These are phyloP conservation scores for Dendrolimus kikuchii DNA, from an alignment of 1,140 invertebrate species.

Conservation along the genomic window DNA sequence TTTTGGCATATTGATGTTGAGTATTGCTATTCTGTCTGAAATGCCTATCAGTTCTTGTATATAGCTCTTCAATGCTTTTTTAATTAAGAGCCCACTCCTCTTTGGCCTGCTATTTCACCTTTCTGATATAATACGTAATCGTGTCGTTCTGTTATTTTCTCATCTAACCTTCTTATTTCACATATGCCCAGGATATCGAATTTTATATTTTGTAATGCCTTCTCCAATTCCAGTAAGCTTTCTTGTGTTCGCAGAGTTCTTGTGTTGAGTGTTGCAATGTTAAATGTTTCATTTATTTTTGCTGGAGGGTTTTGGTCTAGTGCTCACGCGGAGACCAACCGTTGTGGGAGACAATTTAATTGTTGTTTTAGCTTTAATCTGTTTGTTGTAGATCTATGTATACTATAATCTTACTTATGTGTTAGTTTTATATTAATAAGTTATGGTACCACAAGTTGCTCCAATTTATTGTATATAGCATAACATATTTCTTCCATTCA, in stretches of 20 bases:
- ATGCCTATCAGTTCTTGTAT: conserved; percentile 18
- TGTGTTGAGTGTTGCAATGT: conserved; percentile 10
- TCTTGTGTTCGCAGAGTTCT: conserved; percentile 6
- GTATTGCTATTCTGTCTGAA: conserved; percentile 19
- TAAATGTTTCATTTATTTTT: conserved; percentile 11
- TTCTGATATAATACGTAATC: conserved; percentile 12
- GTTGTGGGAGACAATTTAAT: conserved; percentile 11
- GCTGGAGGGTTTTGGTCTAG: conserved; percentile 14
- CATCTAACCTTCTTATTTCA: conserved; percentile 3
- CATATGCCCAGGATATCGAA: conserved; percentile 3
- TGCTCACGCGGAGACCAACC: conserved; percentile 11
- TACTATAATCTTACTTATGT: too few relatives aligned
- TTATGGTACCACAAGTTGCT: too few relatives aligned
- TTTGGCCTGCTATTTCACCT: conserved; percentile 12
- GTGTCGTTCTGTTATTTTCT: conserved; percentile 4
- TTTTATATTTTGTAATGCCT: conserved; percentile 5
- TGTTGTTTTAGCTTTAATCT: too few relatives aligned
- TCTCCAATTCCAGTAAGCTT: conserved; percentile 6
- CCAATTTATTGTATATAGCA: too few relatives aligned
- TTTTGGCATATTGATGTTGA: conserved; percentile 16
- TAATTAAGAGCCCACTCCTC: conserved; percentile 13
- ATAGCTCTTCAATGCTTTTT: conserved; percentile 8
- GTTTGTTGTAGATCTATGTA: too few relatives aligned
- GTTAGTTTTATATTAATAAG: too few relatives aligned
- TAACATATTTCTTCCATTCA: too few relatives aligned